Conservation (phyloP, 2,888 invertebrate species). For the Coelopa pilipes region DNA sequence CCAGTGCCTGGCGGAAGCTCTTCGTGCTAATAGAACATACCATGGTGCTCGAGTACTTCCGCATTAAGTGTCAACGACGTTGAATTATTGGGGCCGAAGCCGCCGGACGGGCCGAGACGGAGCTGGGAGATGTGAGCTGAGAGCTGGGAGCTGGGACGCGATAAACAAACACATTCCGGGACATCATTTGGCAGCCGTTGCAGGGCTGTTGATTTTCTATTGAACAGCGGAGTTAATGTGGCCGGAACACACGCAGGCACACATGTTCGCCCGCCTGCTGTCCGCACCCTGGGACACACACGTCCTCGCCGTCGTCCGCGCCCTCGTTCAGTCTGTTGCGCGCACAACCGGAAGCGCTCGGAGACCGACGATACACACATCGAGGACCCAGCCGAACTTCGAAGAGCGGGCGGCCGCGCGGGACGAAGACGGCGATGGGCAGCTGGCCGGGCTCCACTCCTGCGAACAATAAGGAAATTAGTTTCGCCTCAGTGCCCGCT, state of each 20-base stretch:
- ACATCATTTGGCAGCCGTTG: constrained; percentile 32
- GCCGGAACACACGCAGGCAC: not conserved
- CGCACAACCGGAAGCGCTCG: constrained; percentile 16
- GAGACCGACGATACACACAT: not conserved
- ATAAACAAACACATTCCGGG: constrained; percentile 28
- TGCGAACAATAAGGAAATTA: constrained; percentile 37
- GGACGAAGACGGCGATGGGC: not conserved
- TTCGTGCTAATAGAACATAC: constrained; percentile 5
- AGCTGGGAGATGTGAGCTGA: no score
- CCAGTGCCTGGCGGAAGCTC: not conserved
- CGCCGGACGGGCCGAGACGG: not conserved
- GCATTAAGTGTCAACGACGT: constrained; percentile 19
- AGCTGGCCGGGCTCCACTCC: not conserved
- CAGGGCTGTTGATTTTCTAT: constrained; percentile 32
- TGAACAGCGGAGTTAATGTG: constrained; percentile 4
- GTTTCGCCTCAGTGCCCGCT: constrained; percentile 34
- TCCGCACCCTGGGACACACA: not conserved
- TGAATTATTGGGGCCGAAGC: not conserved
- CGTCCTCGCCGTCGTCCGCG: not conserved
- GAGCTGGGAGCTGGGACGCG: no score
- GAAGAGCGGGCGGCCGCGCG: no score
- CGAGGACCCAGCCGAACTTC: not conserved
- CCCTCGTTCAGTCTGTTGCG: constrained; percentile 14
- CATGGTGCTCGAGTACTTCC: not conserved
- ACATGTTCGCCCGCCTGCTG: not conserved